Evolutionary conservation across 2,888 invertebrate genomes (phyloP).

Genomic region (Operophtera brumata): DNA sequence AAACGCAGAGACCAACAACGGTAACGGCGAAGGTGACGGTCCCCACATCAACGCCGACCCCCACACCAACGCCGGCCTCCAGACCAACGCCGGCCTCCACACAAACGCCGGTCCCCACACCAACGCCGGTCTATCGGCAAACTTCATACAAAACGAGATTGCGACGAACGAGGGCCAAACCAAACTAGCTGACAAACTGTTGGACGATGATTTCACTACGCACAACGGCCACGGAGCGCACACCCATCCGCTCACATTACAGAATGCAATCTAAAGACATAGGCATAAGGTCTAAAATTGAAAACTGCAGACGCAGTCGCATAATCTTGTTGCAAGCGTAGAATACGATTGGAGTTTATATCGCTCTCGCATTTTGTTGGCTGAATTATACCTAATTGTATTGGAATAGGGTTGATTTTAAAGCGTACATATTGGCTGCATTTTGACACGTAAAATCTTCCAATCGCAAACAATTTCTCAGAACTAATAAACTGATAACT

Average conservation of each 20-base stretch:
- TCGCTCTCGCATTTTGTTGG: background rate
- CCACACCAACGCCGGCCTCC: conserved; percentile 28
- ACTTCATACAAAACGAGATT: conserved; percentile 67
- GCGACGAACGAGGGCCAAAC: conserved; percentile 48
- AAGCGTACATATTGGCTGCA: conserved; percentile 23
- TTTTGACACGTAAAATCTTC: background rate
- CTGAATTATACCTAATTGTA: conserved; percentile 6
- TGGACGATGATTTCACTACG: conserved; percentile 69
- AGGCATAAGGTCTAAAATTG: conserved; percentile 42
- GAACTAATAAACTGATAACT: background rate
- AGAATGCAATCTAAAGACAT: conserved; percentile 64
- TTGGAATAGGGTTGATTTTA: conserved; percentile 9
- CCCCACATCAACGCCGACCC: background rate
- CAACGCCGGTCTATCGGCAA: conserved; percentile 49
- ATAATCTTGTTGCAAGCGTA: conserved; percentile 57
- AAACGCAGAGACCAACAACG: conserved; percentile 52
- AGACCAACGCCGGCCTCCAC: conserved; percentile 32
- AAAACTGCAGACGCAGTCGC: conserved; percentile 50
- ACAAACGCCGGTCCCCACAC: conserved; percentile 10
- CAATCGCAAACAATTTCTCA: background rate
- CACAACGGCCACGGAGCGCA: conserved; percentile 68
- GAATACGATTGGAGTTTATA: background rate
- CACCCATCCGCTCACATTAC: conserved; percentile 67
- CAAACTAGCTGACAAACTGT: conserved; percentile 46
- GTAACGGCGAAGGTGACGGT: conserved; percentile 41